phyloP scores from a whole-genome alignment of 2,888 invertebrate genomes.

The Pristionchus maxplancki region DNA sequence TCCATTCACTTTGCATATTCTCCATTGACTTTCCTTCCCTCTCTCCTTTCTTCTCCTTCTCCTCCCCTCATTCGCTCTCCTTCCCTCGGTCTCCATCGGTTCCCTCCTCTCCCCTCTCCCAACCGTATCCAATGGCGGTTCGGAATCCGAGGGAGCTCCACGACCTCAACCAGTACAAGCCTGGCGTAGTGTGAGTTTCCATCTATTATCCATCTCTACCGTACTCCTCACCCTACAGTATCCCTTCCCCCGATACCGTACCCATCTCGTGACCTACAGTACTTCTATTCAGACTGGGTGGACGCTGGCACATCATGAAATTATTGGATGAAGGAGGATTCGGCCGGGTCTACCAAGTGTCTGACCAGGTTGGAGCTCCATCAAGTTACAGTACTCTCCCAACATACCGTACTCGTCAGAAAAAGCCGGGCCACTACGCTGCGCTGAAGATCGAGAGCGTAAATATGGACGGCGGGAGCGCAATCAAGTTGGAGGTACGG shows the following conservation, averaged over 20 bases:
- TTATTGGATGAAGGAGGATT: conserved; percentile 18
- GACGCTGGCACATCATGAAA: neutral
- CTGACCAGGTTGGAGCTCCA: neutral
- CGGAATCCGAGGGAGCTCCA: neutral
- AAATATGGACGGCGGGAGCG: conserved; percentile 14
- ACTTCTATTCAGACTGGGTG: neutral
- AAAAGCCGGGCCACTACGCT: neutral
- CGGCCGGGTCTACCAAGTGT: neutral
- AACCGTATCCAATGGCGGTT: neutral
- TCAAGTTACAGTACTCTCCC: neutral
- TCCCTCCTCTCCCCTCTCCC: neutral
- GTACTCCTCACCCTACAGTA: no score
- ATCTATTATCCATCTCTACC: no score
- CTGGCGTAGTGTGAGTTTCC: conserved; percentile 3
- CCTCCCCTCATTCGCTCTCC: neutral
- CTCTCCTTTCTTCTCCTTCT: neutral
- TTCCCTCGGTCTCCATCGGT: neutral
- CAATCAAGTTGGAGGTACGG: conserved; percentile 33
- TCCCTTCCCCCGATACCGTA: conserved; percentile 9
- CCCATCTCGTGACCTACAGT: neutral
- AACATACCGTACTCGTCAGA: conserved; percentile 17
- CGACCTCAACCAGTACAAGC: conserved; percentile 34
- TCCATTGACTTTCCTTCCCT: neutral
- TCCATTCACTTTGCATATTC: neutral
- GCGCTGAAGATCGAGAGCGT: conserved; percentile 7